Conservation (phyloP, 2,113 vertebrate genomes). For the Microtus richardsoni region DNA sequence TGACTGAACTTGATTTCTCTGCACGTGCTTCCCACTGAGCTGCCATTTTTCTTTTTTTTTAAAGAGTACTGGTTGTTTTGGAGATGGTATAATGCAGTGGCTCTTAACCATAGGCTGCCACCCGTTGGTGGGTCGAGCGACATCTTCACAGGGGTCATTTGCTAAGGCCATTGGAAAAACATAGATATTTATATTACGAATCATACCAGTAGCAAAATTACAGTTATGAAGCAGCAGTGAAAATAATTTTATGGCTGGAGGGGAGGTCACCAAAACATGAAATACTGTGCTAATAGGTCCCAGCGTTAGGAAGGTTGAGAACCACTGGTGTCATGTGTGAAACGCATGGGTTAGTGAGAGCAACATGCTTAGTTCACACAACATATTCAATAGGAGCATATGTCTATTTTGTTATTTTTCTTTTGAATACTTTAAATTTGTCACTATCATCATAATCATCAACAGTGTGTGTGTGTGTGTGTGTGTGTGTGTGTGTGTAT, state of each 20-base stretch:
- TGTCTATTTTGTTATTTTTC: background rate
- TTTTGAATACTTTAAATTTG: background rate
- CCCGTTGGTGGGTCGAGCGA: background rate
- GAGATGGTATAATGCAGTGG: background rate
- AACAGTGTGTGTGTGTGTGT: background rate
- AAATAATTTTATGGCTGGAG: background rate
- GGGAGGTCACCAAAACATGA: background rate
- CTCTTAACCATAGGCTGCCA: background rate
- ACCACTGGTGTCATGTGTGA: background rate
- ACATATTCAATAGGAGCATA: background rate
- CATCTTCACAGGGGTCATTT: background rate
- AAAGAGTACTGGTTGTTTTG: background rate
- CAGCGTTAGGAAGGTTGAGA: background rate
- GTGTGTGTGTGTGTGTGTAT: too few species aligned
- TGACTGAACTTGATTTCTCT: background rate
- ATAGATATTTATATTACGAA: background rate
- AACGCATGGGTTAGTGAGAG: background rate
- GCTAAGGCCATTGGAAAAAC: background rate
- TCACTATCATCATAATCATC: background rate
- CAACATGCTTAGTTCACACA: background rate
- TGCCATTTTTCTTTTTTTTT: conserved; percentile 17
- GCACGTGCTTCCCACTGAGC: background rate
- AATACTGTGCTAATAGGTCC: background rate
- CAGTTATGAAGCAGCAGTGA: background rate
- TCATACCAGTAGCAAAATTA: background rate